Conservation (phyloP, 2,888 invertebrate species). For the Meteorus cinctellus region DNA sequence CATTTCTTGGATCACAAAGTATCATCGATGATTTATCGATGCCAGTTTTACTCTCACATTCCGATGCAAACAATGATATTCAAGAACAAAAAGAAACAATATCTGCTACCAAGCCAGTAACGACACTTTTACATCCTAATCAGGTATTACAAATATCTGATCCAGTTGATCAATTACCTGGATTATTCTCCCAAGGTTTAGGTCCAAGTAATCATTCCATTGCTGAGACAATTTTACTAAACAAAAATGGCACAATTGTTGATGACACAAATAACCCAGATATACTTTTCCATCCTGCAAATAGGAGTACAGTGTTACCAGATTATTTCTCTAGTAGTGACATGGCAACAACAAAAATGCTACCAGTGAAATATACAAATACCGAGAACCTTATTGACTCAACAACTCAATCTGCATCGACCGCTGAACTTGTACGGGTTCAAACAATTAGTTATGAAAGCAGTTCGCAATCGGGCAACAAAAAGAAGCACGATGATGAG, state of each 20-base stretch:
- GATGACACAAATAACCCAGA: constrained; percentile 71
- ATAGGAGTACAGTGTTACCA: constrained; percentile 21
- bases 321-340: constrained; percentile 44
- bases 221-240: constrained; percentile 72
- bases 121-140: constrained; percentile 66
- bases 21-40: constrained; percentile 65
- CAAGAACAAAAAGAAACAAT: constrained; percentile 49
- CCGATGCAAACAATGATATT: constrained; percentile 63
- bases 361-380: constrained; percentile 38
- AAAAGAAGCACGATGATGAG: constrained; percentile 65
- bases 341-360: constrained; percentile 32
- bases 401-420: constrained; percentile 24
- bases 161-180: constrained; percentile 70
- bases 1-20: constrained; percentile 64
- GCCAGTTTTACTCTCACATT: constrained; percentile 62
- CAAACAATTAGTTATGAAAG: constrained; percentile 69
- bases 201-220: constrained; percentile 61
- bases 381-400: constrained; percentile 6
- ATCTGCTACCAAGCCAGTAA: constrained; percentile 59
- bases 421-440: constrained; percentile 66
- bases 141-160: constrained; percentile 71
- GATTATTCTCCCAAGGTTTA: constrained; percentile 67
- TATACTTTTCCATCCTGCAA: constrained; percentile 67
- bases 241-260: constrained; percentile 72
- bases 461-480: constrained; percentile 61